A percentile compares a stretch with the other conserved stretches of the same genome.
phyloP scores from a whole-genome alignment of 1,140 invertebrate species.

The Camponotus floridanus region DNA sequence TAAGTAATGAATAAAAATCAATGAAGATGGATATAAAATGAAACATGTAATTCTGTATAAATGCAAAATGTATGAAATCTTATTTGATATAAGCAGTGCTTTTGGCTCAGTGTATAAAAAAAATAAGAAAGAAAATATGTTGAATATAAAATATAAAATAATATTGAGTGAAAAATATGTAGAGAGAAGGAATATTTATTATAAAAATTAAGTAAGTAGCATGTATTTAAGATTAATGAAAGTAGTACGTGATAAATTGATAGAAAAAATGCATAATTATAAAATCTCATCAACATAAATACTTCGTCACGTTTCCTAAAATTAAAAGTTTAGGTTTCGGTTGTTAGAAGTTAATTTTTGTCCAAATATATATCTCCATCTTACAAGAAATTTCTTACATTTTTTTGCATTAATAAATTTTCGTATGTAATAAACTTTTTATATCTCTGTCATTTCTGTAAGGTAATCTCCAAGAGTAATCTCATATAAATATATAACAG shows the following conservation, averaged over 20 bases:
- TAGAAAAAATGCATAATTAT: background rate
- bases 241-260: background rate
- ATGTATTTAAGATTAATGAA: background rate
- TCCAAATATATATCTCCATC: background rate
- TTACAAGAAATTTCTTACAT: background rate
- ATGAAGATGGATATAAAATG: background rate
- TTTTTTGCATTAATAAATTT: background rate
- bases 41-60: background rate
- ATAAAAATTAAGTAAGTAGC: constrained; percentile 30
- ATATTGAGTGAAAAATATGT: too few species aligned
- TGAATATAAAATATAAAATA: too few species aligned
- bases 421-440: background rate
- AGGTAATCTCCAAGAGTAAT: background rate
- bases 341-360: background rate
- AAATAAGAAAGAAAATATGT: background rate
- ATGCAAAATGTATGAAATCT: constrained; percentile 49
- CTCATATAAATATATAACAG: constrained; percentile 27
- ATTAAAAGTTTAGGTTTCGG: background rate
- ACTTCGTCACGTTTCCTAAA: background rate
- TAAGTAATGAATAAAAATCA: background rate
- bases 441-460: background rate
- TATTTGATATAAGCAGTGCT: background rate
- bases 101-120: background rate
- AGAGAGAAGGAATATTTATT: background rate
- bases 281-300: constrained; percentile 5